Evolutionary conservation across 1,140 invertebrate genomes (phyloP), one percentile per base, ranked within the genome.

Genomic region (Stegodyphus dumicola): DNA sequence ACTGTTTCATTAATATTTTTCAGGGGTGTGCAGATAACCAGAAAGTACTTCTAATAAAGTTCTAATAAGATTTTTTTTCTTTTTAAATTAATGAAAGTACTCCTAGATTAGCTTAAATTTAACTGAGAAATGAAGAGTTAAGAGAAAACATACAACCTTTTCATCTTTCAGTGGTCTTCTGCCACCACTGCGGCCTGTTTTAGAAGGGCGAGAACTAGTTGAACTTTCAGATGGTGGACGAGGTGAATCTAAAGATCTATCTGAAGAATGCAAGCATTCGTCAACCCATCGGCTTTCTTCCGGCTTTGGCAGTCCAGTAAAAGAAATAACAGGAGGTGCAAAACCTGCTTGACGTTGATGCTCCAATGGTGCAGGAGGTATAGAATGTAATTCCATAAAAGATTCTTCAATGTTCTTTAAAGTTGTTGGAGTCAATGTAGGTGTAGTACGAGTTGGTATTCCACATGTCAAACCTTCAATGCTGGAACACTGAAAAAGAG

Each of bases 361-460:
- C 52, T 91, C 89, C 15, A 90, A 15, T 81, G 86, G 88, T 87
- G 93, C 93, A 69, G 73, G 86, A 77, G 88, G 78, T 88, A 94
- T 93, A 86, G 93, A 90, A 94, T 93, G 90, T 93, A 93, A 0
- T 86, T 88, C 92, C 93, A 93, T 89, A 75, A 93, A 92, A 0
- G 92, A 91, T 91, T 98, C 95, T 90, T 98, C 96, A 89, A 98
- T 96, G 90, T 94, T 97, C 88, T 95, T 93, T 88, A 98, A 92
- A 81, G 96, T 97, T 33, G 97, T 98, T 81, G 97, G 97, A 77
- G 97, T 99, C 87, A 98, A 92, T 87, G 96, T 97, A 79, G 96
- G 94, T 87, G 96, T 98, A 74, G 96, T 97, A 89, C 95, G 93
- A 60, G 96, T 97, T 69, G 95, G 95, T 87, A 97, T 95, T 88